Base-by-base conservation (phyloP, 1,140 invertebrate genomes). In the Melitaea cinxia region DNA sequence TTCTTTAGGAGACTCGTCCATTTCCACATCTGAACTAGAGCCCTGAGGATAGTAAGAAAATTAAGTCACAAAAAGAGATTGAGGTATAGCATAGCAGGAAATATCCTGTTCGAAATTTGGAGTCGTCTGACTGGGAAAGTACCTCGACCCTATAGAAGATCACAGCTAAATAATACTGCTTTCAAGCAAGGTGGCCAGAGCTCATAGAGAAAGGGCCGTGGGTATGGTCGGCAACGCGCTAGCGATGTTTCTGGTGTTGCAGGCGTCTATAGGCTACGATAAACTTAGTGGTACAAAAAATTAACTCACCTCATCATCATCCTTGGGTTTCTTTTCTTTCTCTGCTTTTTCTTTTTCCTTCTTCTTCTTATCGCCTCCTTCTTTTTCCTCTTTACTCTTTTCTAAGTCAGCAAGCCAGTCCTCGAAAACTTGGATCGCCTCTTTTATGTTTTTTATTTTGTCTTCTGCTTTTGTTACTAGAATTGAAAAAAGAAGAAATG, bases 401-500 rank as follows among this genome's bases (percentile, higher is more conserved):
- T 87, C 82, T 1, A 85, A 72, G 2, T 92, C 90, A 2, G 90
- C 92, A 15, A 94, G 86, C 93, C 94, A 94, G 37, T 93, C 88
- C 74, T 94, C 94, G 73, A 94, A 94, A 26, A 94, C 92, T 55
- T 89, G 91, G 77, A 94, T 93, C 3, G 94, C 94, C 73, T 94
- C 93, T 72, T 93, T 94, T 62, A 94, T 94, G 57, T 94, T 94
- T 81, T 94, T 93, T 19, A 94, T 83, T 82, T 94, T 94, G 4
- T 94, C 94, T 75, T 93, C 93, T 21, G 94, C 93, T 79, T 94
- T 94, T 56, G 94, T 94, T 83, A 94, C 94, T 94, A 6, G 30
- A 4, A 28, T 1, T 6, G n/a, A 91, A 89, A 26, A 21, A 47
- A 67, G 17, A 50, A 14, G 19, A 50, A 47, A 28, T 17, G 14